Evolutionary conservation across 2,888 invertebrate species (phyloP).

Genomic region (Xanthia togata): DNA sequence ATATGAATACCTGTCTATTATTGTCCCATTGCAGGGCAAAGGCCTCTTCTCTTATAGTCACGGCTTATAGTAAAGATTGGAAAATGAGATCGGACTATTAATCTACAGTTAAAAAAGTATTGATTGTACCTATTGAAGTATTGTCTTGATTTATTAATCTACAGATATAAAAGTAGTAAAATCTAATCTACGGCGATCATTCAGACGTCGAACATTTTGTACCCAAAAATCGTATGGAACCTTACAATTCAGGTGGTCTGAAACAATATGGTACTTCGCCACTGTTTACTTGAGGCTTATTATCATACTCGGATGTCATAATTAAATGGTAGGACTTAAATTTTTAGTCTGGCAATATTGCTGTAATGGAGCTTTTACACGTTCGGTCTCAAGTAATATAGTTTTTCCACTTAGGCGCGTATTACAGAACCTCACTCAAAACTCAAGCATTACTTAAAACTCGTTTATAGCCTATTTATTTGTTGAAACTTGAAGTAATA

Average conservation of each 20-base stretch:
- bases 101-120: too few species aligned
- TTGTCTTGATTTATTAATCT: too few species aligned
- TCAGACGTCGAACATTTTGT: background rate
- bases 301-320: background rate
- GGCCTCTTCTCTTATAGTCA: background rate
- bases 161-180: too few species aligned
- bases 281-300: background rate
- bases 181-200: background rate
- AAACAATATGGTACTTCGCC: background rate
- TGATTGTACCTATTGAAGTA: too few species aligned
- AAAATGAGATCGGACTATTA: background rate
- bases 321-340: conserved; percentile 9
- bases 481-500: too few species aligned
- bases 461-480: too few species aligned
- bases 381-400: background rate
- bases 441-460: too few species aligned
- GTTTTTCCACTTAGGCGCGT: too few species aligned
- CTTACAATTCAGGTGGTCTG: background rate
- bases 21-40: background rate
- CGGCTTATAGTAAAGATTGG: too few species aligned
- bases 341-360: background rate
- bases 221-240: background rate
- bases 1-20: background rate
- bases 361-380: background rate
- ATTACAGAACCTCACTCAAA: too few species aligned